Evolutionary conservation across 2,888 invertebrate genomes (phyloP), one percentile per base, ranked within the genome.

Genomic region (Chrysolina haemoptera): DNA sequence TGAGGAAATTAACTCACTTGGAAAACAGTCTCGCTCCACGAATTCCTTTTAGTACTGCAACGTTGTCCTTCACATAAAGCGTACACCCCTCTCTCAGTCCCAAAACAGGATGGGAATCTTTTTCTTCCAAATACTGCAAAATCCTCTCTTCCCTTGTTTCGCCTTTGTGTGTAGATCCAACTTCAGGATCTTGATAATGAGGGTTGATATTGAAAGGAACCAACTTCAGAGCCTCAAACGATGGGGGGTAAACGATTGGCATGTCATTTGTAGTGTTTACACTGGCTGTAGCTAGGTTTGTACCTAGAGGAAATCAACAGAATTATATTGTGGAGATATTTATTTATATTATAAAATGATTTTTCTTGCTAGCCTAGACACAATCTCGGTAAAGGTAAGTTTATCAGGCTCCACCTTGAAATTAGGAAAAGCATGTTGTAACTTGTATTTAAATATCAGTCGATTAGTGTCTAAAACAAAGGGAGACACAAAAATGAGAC

Each of bases 241-340:
- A 90, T 35, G 94, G 94, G 53, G 95, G 95, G 85, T 91, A 92
- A n/a, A 91, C 91, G 72, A 96, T 94, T 4, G 96, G 96, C 96
- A 96, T 96, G 85, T 96, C 96, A 89, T 96, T 96, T 63, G 96
- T 96, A 5, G 95, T 96, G 82, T 93, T 90, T 81, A 96, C 96
- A 79, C 92, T 94, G 78, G 89, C 89, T 1, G 96, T 95, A 11
- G 95, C 94, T 14, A 96, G 94, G 89, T 96, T 96, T 14, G 95
- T 94, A 62, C 86, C 86, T 86, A 18, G 9, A 67, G 40, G 8
- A 50, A n/a, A 48, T 8, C 6, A 46, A 10, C 48, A 27, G n/a
- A 1, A 66, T 46, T 12, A 67, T 14, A 27, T 35, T 8, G 8
- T 3, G 27, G 1, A 3, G 5, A 5, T 3, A 27, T 27, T 27